Conservation (phyloP, 2,113 vertebrate species). For the Pleuronectes platessa region DNA sequence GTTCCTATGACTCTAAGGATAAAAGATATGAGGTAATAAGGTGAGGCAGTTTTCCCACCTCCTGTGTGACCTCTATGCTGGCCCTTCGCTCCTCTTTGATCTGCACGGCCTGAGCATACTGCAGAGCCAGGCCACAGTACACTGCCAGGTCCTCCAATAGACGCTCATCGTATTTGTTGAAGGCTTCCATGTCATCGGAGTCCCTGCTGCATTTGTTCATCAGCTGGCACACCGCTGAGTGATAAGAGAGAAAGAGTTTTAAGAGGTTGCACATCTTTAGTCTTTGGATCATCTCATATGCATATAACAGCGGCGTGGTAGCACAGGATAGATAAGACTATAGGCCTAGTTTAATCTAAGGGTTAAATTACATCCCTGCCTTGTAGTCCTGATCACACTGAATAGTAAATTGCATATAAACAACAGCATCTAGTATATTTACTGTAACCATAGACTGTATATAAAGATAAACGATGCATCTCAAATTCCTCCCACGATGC, state of each 20-base stretch:
- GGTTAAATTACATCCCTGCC: background rate
- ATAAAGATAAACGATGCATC: no score
- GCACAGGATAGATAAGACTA: no score
- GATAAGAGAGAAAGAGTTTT: background rate
- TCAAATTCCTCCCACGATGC: no score
- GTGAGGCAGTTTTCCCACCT: constrained; percentile 80
- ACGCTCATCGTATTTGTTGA: constrained; percentile 91
- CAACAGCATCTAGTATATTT: background rate
- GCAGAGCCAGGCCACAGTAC: constrained; percentile 92
- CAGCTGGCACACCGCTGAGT: constrained; percentile 90
- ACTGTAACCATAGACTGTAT: background rate
- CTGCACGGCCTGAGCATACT: constrained; percentile 90
- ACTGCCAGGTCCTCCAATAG: constrained; percentile 93
- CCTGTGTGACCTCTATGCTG: constrained; percentile 92
- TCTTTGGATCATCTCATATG: no score
- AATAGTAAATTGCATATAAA: no score
- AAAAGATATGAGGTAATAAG: no score
- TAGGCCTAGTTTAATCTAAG: no score
- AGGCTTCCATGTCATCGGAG: constrained; percentile 84
- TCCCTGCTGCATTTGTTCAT: constrained; percentile 89
- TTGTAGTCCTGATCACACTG: background rate
- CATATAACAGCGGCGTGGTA: no score
- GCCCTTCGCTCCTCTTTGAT: constrained; percentile 89
- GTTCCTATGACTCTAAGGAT: background rate
- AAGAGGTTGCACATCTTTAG: no score